Percentiles rank a stretch among this genome's conserved stretches.
These are phyloP conservation scores for Pristiophorus japonicus DNA, from an alignment of 2,113 vertebrate species.

Conservation along the genomic window DNA sequence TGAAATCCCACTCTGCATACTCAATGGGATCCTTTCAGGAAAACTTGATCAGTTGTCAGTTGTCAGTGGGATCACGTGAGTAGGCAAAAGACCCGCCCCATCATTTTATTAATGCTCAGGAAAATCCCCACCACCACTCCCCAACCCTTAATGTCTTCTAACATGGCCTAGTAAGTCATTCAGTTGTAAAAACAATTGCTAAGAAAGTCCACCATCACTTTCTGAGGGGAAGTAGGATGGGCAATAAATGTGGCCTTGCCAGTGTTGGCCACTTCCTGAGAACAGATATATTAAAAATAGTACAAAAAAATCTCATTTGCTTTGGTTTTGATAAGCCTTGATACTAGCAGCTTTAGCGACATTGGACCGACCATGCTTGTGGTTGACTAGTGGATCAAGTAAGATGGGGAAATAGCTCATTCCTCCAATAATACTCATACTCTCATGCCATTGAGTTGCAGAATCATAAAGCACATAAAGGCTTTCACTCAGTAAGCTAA, in stretches of 20 bases:
- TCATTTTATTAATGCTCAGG: neutral
- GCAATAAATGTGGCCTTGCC: neutral
- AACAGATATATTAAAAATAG: neutral
- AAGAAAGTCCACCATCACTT: neutral
- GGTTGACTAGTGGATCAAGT: neutral
- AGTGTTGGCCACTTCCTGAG: neutral
- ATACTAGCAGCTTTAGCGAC: neutral
- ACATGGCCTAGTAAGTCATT: neutral
- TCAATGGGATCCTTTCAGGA: too few relatives aligned
- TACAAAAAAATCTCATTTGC: neutral
- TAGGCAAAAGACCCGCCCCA: neutral
- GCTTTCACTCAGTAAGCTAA: neutral
- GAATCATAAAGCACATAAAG: neutral
- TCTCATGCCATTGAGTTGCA: neutral
- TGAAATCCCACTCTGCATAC: too few relatives aligned
- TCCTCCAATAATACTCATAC: neutral
- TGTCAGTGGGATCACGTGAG: neutral
- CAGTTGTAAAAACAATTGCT: too few relatives aligned
- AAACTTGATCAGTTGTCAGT: too few relatives aligned
- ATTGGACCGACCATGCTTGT: neutral
- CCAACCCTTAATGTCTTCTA: neutral
- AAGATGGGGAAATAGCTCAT: neutral
- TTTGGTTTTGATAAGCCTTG: neutral
- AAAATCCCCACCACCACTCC: neutral
- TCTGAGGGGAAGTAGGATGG: neutral